Evolutionary conservation across 2,888 invertebrate species (phyloP), one percentile per base, ranked within the genome.

Genomic region (Drosophila demipolita): DNA sequence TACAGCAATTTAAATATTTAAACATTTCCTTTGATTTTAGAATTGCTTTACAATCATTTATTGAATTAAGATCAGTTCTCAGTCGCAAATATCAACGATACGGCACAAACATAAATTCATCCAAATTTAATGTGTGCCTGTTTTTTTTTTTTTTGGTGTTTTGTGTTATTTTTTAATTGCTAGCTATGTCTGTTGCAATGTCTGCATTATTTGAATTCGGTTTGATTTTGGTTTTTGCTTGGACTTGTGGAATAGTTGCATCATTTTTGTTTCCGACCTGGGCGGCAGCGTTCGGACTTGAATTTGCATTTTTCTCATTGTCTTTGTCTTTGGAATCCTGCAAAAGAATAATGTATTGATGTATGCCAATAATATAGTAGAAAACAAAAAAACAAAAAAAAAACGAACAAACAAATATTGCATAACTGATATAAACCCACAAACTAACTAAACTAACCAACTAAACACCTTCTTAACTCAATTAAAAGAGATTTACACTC

Each of bases 311-410:
- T 76, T 64, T 90, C 70, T 90, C 86, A 88, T 88, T 92, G 83
- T 91, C 89, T 90, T 90, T 90, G 80, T 90, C 90, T 84, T 92
- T 92, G 91, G 91, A 91, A 92, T 93, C 93, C 93, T 93, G 93
- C 87, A 93, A 93, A 84, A 89, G 57, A 90, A 83, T 73, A 80
- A 87, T 80, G 59, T 66, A 73, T 55, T 63, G 68, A 65, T 67
- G 61, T 59, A 90, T 88, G 89, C 88, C 85, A 88, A 85, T 87
- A 70, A 67, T 66, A 73, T 82, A 60, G 69, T 79, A 60, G 23
- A 35, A 36, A 12, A 23, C 5, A 15, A 29, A 40, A 29, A 15
- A 20, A 8, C 1, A 68, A 57, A 35, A 40, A 66, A 65, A 29
- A 63, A 20, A 52, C 17, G 8, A 26, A 57, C 20, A 23, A 35